Conservation (phyloP, 1,140 invertebrate species). For the Drosophila leontia region DNA sequence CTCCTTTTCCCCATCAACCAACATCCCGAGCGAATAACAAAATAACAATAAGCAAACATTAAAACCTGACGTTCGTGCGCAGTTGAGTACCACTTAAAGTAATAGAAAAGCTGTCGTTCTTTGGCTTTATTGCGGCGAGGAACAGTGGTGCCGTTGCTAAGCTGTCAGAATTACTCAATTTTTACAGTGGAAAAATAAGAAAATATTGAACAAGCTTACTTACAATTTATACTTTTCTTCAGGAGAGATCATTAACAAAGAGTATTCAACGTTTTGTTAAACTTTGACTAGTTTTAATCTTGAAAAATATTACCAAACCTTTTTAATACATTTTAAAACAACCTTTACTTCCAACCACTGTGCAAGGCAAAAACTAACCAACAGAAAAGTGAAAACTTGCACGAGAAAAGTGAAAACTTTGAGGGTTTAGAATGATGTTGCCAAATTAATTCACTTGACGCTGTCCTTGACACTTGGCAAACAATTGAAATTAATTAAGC, state of each 20-base stretch:
- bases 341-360: background rate
- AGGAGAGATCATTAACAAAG: too few species aligned
- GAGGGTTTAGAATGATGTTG: slow-evolving; percentile 35
- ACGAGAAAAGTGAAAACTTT: slow-evolving; percentile 27
- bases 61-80: slow-evolving; percentile 39
- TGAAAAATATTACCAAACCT: too few species aligned
- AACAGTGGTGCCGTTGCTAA: background rate
- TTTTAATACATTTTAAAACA: background rate
- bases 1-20: slow-evolving; percentile 1
- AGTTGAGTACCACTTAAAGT: slow-evolving; percentile 59
- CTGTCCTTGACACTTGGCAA: slow-evolving; percentile 48
- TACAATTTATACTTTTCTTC: background rate
- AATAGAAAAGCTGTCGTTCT: slow-evolving; percentile 48
- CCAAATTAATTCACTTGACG: slow-evolving; percentile 45
- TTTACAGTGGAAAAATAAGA: background rate
- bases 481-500: slow-evolving; percentile 76
- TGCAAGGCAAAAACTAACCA: background rate
- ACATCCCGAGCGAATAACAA: slow-evolving; percentile 11
- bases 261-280: too few species aligned
- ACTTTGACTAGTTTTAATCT: background rate
- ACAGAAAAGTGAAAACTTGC: slow-evolving; percentile 10
- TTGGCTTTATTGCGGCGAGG: slow-evolving; percentile 7
- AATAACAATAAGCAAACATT: slow-evolving; percentile 24
- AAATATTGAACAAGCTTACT: background rate
- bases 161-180: background rate